These are phyloP conservation scores for Anarhynchus alexandrinus DNA, from an alignment of 2,113 vertebrate genomes.

Conservation along the genomic window DNA sequence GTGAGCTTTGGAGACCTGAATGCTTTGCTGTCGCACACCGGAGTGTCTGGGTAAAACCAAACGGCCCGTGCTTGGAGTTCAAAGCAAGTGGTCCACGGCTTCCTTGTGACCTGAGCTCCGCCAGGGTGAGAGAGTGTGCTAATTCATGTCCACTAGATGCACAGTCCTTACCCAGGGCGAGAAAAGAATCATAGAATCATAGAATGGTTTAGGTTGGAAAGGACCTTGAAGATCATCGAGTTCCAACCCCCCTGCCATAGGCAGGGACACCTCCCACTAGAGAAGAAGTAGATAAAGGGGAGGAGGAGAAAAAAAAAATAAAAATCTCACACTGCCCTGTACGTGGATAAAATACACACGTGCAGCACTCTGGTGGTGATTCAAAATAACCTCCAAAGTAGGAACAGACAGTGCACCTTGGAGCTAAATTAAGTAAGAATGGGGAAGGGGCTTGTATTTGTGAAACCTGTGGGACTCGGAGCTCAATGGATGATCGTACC, in stretches of 20 bases:
- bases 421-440: not conserved
- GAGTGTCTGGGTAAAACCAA: not conserved
- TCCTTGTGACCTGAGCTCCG: not conserved
- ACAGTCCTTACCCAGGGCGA: not conserved
- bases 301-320: not conserved
- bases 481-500: not conserved
- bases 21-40: not conserved
- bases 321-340: not conserved
- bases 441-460: not conserved
- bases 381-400: not conserved
- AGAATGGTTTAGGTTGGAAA: too few species aligned
- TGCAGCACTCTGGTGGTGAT: not conserved
- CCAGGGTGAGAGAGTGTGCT: not conserved
- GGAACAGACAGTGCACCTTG: not conserved
- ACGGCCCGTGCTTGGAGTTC: not conserved
- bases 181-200: not conserved
- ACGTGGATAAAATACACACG: not conserved
- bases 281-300: not conserved
- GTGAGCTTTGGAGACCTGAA: not conserved
- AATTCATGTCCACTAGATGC: not conserved
- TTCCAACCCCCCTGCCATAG: too few species aligned
- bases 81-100: not conserved
- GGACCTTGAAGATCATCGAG: too few species aligned
- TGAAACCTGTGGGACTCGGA: not conserved
- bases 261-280: too few species aligned